Evolutionary conservation across 2,113 vertebrate species (phyloP).

Genomic region (Pandion haliaetus): DNA sequence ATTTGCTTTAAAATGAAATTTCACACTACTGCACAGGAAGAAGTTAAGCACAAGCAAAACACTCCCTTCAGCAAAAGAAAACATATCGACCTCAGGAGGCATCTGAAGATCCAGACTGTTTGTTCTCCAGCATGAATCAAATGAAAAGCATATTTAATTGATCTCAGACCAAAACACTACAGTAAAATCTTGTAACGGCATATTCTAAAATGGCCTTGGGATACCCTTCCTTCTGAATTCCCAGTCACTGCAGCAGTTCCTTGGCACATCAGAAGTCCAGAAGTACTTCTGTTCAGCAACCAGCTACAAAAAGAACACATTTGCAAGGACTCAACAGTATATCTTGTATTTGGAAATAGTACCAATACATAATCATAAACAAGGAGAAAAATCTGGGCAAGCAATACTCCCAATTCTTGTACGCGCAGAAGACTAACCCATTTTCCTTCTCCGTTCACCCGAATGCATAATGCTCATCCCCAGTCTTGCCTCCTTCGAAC

Average conservation of each 20-base stretch:
- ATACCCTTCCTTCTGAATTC: not conserved
- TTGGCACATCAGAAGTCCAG: not conserved
- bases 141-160: constrained; percentile 17
- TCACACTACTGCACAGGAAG: not conserved
- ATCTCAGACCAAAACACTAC: constrained; percentile 16
- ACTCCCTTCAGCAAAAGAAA: not conserved
- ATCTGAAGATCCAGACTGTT: not conserved
- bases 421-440: not conserved
- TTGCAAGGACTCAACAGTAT: rapidly evolving
- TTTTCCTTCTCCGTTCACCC: not conserved
- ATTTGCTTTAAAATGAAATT: not conserved
- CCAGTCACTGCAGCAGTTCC: not conserved
- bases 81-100: not conserved
- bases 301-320: not conserved
- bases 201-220: not conserved
- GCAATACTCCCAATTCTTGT: not conserved
- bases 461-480: not conserved
- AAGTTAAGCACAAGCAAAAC: constrained; percentile 24
- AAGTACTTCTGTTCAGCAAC: not conserved
- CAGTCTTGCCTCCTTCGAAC: not conserved
- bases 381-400: not conserved
- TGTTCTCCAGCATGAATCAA: constrained; percentile 27
- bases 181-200: not conserved
- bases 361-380: not conserved
- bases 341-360: not conserved